Conservation (phyloP, 2,113 vertebrate species). For the Triplophysa tibetana region DNA sequence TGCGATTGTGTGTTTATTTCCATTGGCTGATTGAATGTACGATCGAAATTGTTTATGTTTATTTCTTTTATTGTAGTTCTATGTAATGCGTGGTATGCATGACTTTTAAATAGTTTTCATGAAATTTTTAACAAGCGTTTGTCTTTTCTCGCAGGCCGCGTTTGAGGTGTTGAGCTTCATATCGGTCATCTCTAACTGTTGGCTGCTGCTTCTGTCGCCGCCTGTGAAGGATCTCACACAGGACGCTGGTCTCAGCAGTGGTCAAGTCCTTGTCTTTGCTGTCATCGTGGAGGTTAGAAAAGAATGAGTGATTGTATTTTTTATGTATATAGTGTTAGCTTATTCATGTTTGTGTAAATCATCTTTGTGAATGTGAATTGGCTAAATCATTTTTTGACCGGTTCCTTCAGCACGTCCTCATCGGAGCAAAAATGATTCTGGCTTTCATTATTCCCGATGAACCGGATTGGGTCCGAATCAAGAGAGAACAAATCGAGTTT, state of each 20-base stretch:
- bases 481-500: slow-evolving; percentile 73
- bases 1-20: too few species aligned
- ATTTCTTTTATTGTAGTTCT: too few species aligned
- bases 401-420: slow-evolving; percentile 71
- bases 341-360: background rate
- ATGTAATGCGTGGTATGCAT: background rate
- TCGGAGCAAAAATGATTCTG: slow-evolving; percentile 72
- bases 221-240: slow-evolving; percentile 59
- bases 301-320: background rate
- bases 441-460: slow-evolving; percentile 77
- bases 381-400: slow-evolving; percentile 1
- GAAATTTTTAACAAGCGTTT: background rate
- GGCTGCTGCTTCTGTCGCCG: slow-evolving; percentile 77
- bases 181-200: slow-evolving; percentile 80
- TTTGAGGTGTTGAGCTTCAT: slow-evolving; percentile 78
- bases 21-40: too few species aligned
- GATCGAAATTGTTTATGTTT: too few species aligned
- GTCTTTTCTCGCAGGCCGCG: slow-evolving; percentile 62
- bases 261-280: slow-evolving; percentile 63
- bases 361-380: background rate
- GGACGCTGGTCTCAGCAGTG: slow-evolving; percentile 63
- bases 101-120: background rate
- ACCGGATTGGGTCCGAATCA: slow-evolving; percentile 73
- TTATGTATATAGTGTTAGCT: background rate
- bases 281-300: slow-evolving; percentile 72